Percentiles rank a stretch among this genome's conserved stretches.
phyloP scores from a whole-genome alignment of 2,797 vertebrate species.

The Sebastes dallii region DNA sequence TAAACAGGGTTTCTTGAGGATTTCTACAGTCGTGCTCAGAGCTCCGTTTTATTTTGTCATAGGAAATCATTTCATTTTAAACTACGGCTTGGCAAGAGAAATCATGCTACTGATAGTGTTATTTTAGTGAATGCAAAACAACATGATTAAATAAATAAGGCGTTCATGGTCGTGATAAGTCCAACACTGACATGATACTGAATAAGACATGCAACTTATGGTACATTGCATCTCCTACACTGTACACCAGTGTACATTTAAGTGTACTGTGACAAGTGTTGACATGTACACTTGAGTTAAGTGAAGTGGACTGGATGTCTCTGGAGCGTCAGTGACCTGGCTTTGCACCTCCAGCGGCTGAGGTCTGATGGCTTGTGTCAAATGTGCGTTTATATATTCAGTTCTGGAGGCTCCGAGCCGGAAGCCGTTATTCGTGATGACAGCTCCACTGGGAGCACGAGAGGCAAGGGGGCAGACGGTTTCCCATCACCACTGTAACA shows the following conservation, averaged over 20 bases:
- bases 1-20: background rate
- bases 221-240: background rate
- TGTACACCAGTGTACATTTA: background rate
- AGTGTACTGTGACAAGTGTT: constrained; percentile 31
- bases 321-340: constrained; percentile 38
- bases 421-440: constrained; percentile 25
- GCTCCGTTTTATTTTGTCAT: background rate
- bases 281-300: constrained; percentile 47
- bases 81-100: background rate
- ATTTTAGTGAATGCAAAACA: constrained; percentile 16
- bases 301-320: constrained; percentile 37
- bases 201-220: background rate
- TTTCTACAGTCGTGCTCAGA: background rate
- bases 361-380: constrained; percentile 28
- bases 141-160: background rate
- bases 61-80: background rate
- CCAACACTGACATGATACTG: background rate
- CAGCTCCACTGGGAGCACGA: constrained; percentile 5
- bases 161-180: background rate
- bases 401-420: background rate
- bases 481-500: background rate
- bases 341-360: constrained; percentile 14
- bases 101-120: background rate
- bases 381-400: constrained; percentile 30
- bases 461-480: background rate